Conservation (phyloP, 2,113 vertebrate species). For the Scolopax mira region DNA sequence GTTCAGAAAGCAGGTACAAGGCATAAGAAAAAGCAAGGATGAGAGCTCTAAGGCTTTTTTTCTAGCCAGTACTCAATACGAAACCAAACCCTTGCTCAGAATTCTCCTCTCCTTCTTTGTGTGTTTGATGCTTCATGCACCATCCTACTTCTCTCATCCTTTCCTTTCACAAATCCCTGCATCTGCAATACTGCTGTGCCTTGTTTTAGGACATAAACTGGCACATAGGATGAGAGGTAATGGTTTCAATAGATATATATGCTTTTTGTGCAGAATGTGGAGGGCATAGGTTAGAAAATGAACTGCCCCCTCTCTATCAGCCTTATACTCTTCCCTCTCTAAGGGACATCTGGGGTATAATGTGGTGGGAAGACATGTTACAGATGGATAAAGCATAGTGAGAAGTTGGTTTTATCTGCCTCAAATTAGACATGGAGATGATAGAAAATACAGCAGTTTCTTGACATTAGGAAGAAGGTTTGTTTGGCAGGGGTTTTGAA, state of each 20-base stretch:
- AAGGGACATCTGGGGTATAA: background rate
- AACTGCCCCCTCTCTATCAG: background rate
- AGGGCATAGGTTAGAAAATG: background rate
- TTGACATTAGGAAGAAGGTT: background rate
- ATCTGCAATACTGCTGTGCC: background rate
- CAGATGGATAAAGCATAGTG: background rate
- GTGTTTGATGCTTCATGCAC: background rate
- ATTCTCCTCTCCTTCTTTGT: background rate
- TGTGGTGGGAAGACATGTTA: background rate
- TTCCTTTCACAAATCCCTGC: background rate
- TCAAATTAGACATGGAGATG: background rate
- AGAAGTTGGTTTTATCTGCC: slow-evolving; percentile 26
- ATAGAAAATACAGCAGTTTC: slow-evolving; percentile 11
- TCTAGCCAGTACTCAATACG: background rate
- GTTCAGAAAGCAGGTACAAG: background rate
- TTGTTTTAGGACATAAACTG: background rate
- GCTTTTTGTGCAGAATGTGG: background rate
- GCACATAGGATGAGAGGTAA: background rate
- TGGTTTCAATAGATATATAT: background rate
- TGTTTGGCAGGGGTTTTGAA: slow-evolving; percentile 28
- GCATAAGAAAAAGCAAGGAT: background rate
- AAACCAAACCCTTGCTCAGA: background rate
- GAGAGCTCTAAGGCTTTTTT: background rate
- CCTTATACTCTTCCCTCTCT: background rate
- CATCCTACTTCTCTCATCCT: background rate